Conservation (phyloP, 2,888 invertebrate species). For the Auanema sp. region DNA sequence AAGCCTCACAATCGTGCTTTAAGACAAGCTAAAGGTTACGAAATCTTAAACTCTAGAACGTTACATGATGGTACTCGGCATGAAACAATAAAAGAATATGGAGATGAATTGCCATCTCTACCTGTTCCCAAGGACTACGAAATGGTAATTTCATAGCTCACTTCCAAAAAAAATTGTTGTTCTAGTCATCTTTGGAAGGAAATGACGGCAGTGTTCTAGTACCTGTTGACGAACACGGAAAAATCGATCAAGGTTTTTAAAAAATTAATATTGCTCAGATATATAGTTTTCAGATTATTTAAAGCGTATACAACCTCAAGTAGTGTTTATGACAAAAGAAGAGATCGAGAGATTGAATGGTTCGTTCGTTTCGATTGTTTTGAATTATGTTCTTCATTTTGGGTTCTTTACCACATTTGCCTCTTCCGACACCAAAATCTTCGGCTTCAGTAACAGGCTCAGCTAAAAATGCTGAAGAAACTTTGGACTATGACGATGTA, state of each 20-base stretch:
- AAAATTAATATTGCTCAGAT: no score
- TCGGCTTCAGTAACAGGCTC: no score
- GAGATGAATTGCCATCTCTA: conserved; percentile 1
- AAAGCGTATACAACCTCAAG: neutral
- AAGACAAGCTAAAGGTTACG: no score
- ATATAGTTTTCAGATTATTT: neutral
- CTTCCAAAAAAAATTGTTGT: neutral
- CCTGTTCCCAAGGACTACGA: conserved; percentile 1
- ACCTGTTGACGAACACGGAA: neutral
- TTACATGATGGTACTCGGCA: neutral
- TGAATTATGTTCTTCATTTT: no score
- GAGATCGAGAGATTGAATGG: conserved; percentile 1
- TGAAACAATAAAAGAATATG: neutral
- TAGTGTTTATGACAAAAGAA: neutral
- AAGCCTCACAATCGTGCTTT: no score
- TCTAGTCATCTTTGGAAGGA: neutral
- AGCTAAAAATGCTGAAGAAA: no score
- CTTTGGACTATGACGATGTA: no score
- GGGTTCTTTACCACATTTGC: no score
- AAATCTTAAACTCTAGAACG: neutral
- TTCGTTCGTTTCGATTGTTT: no score
- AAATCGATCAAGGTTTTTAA: neutral
- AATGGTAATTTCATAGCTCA: neutral
- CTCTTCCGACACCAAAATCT: no score
- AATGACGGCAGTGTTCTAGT: neutral